phyloP scores from a whole-genome alignment of 1,140 invertebrate species.

The Pararge aegeria region DNA sequence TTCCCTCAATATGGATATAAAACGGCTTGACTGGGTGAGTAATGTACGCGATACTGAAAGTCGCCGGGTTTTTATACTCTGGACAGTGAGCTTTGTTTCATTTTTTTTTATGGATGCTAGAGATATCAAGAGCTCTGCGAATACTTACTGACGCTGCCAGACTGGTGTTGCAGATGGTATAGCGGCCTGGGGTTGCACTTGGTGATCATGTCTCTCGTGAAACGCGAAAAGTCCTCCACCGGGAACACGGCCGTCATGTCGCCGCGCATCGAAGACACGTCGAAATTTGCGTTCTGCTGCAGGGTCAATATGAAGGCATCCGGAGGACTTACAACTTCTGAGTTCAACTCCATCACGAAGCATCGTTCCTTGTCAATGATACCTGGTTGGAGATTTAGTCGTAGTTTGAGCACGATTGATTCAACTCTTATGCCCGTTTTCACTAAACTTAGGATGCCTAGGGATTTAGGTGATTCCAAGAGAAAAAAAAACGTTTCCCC shows the following conservation, averaged over 20 bases:
- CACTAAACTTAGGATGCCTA: too few relatives aligned
- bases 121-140: too few relatives aligned
- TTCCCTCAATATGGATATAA: too few relatives aligned
- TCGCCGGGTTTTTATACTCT: too few relatives aligned
- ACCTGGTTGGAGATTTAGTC: constrained; percentile 45
- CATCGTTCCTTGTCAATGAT: constrained; percentile 93
- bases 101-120: too few relatives aligned
- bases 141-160: constrained; percentile 58
- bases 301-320: constrained; percentile 88
- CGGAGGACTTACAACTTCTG: constrained; percentile 88
- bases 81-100: too few relatives aligned
- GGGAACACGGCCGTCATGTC: constrained; percentile 89
- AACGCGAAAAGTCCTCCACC: constrained; percentile 80
- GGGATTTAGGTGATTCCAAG: too few relatives aligned
- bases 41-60: too few relatives aligned
- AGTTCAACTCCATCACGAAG: constrained; percentile 94
- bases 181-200: constrained; percentile 87
- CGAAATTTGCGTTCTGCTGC: constrained; percentile 88
- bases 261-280: constrained; percentile 86
- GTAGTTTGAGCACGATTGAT: too few relatives aligned
- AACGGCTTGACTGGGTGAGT: too few relatives aligned
- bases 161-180: constrained; percentile 85
- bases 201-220: constrained; percentile 85
- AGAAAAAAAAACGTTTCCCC: too few relatives aligned
- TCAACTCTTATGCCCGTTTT: too few relatives aligned